Conservation (phyloP, 2,113 vertebrate genomes). For the Ellobius talpinus region DNA sequence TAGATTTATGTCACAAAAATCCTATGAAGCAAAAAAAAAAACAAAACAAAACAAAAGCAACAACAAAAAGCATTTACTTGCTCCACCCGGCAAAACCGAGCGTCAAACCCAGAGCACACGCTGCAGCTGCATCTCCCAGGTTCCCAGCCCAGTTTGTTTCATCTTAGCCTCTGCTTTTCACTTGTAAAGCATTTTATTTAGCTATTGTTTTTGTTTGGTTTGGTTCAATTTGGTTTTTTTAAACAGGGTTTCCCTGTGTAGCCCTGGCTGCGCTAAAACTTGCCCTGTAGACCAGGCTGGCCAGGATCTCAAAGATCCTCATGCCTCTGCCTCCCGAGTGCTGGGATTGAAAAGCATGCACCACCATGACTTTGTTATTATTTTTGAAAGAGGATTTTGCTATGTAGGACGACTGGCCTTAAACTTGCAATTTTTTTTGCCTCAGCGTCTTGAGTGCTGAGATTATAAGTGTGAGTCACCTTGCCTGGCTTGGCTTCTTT, state of each 20-base stretch:
- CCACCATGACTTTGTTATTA: background rate
- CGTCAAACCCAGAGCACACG: background rate
- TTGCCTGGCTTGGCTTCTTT: background rate
- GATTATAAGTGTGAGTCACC: background rate
- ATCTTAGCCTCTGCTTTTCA: background rate
- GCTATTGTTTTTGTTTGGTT: too few species aligned
- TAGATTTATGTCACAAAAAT: constrained; percentile 20
- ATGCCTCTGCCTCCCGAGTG: too few species aligned
- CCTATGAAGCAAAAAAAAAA: background rate
- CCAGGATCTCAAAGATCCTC: too few species aligned
- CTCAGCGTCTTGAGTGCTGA: background rate
- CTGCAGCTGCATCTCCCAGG: background rate
- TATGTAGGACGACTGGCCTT: background rate
- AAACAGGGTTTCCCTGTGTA: too few species aligned
- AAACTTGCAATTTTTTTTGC: background rate
- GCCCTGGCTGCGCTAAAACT: too few species aligned
- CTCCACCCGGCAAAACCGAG: background rate
- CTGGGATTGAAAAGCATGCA: too few species aligned
- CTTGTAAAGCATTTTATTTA: background rate
- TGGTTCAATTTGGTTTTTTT: too few species aligned
- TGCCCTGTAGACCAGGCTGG: too few species aligned
- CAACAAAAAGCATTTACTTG: background rate
- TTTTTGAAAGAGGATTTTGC: background rate
- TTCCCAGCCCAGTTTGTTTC: background rate
- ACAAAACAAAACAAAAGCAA: background rate